These are phyloP conservation scores for Patella caerulea DNA, from an alignment of 2,888 invertebrate species.

Conservation along the genomic window DNA sequence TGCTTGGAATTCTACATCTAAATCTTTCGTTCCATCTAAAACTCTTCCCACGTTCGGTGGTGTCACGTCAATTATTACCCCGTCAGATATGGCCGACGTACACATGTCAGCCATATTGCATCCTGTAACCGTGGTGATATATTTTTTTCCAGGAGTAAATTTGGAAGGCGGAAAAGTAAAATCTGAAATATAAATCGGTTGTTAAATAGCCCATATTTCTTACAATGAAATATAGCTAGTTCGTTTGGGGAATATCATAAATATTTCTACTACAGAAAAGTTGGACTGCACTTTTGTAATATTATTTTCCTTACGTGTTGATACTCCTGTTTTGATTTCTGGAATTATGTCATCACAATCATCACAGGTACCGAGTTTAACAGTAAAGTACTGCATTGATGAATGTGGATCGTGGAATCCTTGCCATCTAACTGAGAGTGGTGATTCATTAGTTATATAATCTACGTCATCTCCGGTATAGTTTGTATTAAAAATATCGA, in stretches of 20 bases:
- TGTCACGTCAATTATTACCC: conserved; percentile 49
- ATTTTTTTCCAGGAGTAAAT: neutral
- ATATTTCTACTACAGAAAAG: neutral
- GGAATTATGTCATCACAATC: conserved; percentile 35
- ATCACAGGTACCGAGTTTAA: conserved; percentile 39
- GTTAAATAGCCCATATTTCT: neutral
- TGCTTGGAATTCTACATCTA: conserved; percentile 46
- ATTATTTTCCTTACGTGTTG: neutral
- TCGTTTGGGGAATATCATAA: neutral
- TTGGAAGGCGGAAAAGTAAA: neutral
- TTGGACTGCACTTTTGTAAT: neutral
- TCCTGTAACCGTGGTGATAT: conserved; percentile 41
- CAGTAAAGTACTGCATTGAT: conserved; percentile 35
- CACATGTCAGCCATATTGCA: conserved; percentile 50
- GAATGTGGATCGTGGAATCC: conserved; percentile 43
- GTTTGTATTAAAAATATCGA: conserved; percentile 27
- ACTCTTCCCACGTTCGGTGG: conserved; percentile 46
- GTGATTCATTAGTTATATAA: conserved; percentile 30
- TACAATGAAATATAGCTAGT: neutral
- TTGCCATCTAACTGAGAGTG: conserved; percentile 36
- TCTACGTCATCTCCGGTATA: conserved; percentile 29
- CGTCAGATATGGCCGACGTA: conserved; percentile 47
- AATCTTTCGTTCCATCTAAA: conserved; percentile 41
- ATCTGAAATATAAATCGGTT: neutral
- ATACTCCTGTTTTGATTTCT: conserved; percentile 29